Conservation (phyloP, 2,888 invertebrate species). For the Leucophora obtusa region DNA sequence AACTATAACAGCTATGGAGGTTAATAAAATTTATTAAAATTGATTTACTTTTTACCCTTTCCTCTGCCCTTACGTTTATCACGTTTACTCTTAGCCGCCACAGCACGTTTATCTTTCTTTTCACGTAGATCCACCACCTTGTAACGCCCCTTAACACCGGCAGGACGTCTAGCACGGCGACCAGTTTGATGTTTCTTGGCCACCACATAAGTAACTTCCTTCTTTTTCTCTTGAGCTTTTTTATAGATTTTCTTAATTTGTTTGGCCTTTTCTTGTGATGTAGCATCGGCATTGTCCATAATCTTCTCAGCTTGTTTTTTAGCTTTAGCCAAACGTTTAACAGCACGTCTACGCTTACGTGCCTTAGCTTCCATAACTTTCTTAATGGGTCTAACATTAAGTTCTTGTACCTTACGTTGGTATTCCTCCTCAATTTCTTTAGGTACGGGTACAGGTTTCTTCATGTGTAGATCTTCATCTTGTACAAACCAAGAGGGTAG, state of each 20-base stretch:
- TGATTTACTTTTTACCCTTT: slow-evolving; percentile 46
- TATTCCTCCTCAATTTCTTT: slow-evolving; percentile 92
- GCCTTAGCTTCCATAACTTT: slow-evolving; percentile 99
- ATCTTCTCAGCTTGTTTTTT: slow-evolving; percentile 97
- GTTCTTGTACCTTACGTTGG: slow-evolving; percentile 88
- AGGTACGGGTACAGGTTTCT: slow-evolving; percentile 89
- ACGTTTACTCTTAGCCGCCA: slow-evolving; percentile 71
- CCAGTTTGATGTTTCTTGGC: slow-evolving; percentile 91
- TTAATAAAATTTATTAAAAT: background rate
- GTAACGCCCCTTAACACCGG: slow-evolving; percentile 93
- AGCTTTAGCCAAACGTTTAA: slow-evolving; percentile 92
- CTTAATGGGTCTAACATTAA: slow-evolving; percentile 97
- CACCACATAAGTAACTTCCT: slow-evolving; percentile 95
- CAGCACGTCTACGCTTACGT: slow-evolving; percentile 94
- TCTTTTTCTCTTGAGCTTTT: slow-evolving; percentile 92
- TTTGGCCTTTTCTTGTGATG: slow-evolving; percentile 94
- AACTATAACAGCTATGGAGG: slow-evolving; percentile 35
- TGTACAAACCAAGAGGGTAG: slow-evolving; percentile 97
- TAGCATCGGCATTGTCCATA: slow-evolving; percentile 92
- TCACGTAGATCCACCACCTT: slow-evolving; percentile 97
- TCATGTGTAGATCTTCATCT: slow-evolving; percentile 95
- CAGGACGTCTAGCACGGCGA: slow-evolving; percentile 87
- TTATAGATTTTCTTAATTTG: slow-evolving; percentile 96
- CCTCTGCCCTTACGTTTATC: slow-evolving; percentile 67
- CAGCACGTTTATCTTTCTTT: slow-evolving; percentile 93